Evolutionary conservation across 2,113 vertebrate species (phyloP).

Genomic region (Python bivittatus): DNA sequence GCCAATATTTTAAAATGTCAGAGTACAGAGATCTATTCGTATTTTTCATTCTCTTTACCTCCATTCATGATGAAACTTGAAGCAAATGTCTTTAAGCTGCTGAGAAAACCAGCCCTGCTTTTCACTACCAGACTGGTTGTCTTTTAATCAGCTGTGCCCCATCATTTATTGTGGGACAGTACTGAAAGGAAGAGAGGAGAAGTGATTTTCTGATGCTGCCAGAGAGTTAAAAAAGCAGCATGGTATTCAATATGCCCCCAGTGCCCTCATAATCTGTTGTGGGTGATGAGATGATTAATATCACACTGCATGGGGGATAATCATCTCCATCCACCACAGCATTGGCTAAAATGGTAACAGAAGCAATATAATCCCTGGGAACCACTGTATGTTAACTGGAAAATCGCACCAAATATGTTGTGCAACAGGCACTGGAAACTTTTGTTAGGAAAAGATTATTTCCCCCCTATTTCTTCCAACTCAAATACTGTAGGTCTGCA

Average conservation of each 20-base stretch:
- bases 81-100: not conserved
- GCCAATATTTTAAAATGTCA: not conserved
- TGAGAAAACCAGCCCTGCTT: not conserved
- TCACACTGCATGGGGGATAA: not conserved
- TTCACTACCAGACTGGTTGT: not conserved
- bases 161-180: not conserved
- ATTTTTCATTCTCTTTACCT: not conserved
- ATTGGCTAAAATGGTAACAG: not conserved
- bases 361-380: not conserved
- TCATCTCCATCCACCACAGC: not conserved
- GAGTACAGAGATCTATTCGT: not conserved
- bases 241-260: not conserved
- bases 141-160: not conserved
- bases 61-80: not conserved
- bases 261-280: not conserved
- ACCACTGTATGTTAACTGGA: not conserved
- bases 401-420: not conserved
- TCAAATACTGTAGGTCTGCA: not conserved
- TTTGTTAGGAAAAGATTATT: not conserved
- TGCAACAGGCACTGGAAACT: not conserved
- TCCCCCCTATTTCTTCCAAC: not conserved
- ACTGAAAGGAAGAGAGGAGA: not conserved
- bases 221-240: not conserved
- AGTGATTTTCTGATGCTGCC: not conserved
- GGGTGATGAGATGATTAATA: not conserved